Base-by-base conservation (phyloP, 2,888 invertebrate species). In the Arrhopalites spinosus region DNA sequence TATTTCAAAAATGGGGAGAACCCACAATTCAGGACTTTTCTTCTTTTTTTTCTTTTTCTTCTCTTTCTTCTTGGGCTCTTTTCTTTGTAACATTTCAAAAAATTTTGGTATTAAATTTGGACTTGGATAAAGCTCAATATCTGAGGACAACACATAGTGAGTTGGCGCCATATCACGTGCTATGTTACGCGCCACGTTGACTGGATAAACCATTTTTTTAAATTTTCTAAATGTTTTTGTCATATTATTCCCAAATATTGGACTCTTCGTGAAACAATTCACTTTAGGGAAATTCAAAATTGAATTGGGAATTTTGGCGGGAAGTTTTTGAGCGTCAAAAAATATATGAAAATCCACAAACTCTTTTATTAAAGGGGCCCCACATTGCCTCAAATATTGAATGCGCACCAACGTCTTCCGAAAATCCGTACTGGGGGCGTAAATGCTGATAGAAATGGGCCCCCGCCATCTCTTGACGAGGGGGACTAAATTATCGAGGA, bases 81-180 rank as follows among this genome's bases (percentile, higher is more conserved):
- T 68, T 78, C 69, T 72, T 81, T 80, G 11, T 78, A 67, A 63
- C 93, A 95, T 93, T 83, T 92, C 91, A 81, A 95, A 88, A 87
- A 96, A 95, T 84, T 91, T 90, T 30, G 90, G 89, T 72, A 93
- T 91, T 82, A 95, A 86, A 83, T 92, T 90, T 8, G 93, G 93
- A 87, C 92, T 94, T 70, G 95, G 95, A 86, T 95, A 95, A 75
- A 96, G 89, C 86, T 96, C 95, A 83, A 95, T 94, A 85, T 96
- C 95, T 71, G 94, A 94, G 29, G 94, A 91, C 77, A 95, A 88
- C 61, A 95, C 89, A 85, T 90, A 95, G 85, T 93, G 91, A 0
- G 95, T 95, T 56, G 91, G 88, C 0, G 94, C 92, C 59, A 91
- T 89, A 84, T 94, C 93, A 63, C 95, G 88, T 0, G 95, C 95